Percentiles rank a stretch among this genome's conserved stretches.
Evolutionary conservation across 2,113 vertebrate genomes (phyloP).

Genomic region (Melanerpes formicivorus): DNA sequence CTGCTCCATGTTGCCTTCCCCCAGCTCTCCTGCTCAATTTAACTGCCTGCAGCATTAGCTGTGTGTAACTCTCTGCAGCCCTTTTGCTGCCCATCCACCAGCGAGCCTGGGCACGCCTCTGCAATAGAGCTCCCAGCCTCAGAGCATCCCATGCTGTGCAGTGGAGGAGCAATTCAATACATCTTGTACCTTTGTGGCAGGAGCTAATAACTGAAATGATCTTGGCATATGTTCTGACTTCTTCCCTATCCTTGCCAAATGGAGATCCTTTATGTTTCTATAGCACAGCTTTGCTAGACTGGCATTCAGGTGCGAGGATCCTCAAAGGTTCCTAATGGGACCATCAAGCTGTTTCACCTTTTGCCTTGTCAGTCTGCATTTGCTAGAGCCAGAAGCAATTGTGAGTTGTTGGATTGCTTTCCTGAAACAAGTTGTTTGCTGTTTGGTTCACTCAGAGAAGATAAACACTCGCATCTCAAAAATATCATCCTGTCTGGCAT

Average conservation of each 20-base stretch:
- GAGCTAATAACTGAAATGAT: background rate
- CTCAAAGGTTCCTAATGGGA: background rate
- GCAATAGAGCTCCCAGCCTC: background rate
- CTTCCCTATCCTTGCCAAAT: background rate
- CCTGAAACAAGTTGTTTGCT: slow-evolving; percentile 4
- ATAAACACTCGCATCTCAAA: background rate
- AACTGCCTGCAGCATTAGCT: background rate
- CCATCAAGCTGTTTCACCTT: slow-evolving; percentile 9
- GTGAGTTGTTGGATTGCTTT: slow-evolving; percentile 35
- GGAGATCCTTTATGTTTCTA: background rate
- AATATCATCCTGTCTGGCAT: background rate
- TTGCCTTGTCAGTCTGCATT: slow-evolving; percentile 5
- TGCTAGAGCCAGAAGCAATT: background rate
- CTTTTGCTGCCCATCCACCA: background rate
- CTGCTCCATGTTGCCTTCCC: background rate
- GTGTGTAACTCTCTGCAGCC: background rate
- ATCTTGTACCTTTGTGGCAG: background rate
- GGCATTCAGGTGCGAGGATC: background rate
- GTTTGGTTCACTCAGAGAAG: background rate
- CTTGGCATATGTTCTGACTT: background rate
- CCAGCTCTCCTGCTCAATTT: background rate
- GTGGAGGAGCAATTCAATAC: background rate
- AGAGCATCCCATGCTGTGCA: background rate
- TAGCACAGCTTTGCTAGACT: background rate
- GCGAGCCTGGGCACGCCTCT: background rate